Percentiles rank a stretch among this genome's conserved stretches.
Conservation (phyloP, 2,113 vertebrate species). For the Coracopsis vasa region DNA sequence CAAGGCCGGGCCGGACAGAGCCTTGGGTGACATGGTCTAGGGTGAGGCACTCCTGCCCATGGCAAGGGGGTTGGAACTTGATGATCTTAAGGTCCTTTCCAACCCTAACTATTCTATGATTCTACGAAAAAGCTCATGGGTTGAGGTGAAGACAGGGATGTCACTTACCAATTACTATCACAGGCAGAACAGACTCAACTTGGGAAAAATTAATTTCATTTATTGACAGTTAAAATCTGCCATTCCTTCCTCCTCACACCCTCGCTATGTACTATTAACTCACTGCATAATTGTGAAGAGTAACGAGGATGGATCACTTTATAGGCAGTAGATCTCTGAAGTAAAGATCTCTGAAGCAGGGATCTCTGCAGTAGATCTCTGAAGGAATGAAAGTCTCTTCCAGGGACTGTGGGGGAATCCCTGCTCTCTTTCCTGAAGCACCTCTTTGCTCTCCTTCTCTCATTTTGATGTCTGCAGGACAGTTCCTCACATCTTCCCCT, state of each 20-base stretch:
- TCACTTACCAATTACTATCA: not conserved
- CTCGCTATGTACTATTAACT: not conserved
- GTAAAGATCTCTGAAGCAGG: not conserved
- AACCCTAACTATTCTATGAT: not conserved
- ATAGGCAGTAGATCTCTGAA: not conserved
- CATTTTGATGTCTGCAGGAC: not conserved
- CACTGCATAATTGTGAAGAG: not conserved
- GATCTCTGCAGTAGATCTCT: not conserved
- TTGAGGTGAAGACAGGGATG: not conserved
- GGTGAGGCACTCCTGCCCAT: not conserved
- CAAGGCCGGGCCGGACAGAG: not conserved
- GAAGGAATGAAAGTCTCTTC: not conserved
- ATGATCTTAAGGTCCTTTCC: not conserved
- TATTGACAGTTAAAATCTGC: not conserved
- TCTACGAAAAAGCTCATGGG: not conserved
- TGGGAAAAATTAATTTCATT: not conserved
- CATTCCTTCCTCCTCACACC: not conserved
- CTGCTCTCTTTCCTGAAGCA: not conserved
- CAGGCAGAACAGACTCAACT: not conserved
- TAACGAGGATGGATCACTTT: not conserved
- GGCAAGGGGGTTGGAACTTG: not conserved
- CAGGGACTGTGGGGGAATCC: not conserved
- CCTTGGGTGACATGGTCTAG: not conserved
- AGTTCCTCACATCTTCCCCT: not conserved
- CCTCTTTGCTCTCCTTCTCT: not conserved